Conservation (phyloP, 2,888 invertebrate genomes). For the Bunonema sp. region DNA sequence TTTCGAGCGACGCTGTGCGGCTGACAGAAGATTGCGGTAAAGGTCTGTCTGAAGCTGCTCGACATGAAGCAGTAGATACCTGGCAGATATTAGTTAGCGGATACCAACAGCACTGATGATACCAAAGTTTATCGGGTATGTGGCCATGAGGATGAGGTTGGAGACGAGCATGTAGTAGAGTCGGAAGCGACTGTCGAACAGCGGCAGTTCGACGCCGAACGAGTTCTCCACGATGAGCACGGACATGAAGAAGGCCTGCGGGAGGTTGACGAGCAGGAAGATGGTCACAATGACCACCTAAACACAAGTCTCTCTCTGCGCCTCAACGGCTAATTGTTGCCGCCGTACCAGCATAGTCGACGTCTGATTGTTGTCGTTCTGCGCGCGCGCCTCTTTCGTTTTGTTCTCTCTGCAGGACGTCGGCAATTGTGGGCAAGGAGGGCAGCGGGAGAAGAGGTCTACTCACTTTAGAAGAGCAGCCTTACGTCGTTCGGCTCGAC, state of each 20-base stretch:
- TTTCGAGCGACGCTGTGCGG: background rate
- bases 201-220: constrained; percentile 17
- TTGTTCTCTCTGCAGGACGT: constrained; percentile 31
- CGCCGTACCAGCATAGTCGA: constrained; percentile 48
- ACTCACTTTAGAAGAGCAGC: constrained; percentile 57
- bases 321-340: no score
- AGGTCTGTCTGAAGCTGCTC: constrained; percentile 69
- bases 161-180: constrained; percentile 46
- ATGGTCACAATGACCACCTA: constrained; percentile 47
- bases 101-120: no score
- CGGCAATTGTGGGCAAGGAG: background rate
- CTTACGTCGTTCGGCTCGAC: constrained; percentile 65
- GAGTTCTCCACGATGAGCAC: constrained; percentile 9
- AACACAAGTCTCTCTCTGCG: no score
- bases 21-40: constrained; percentile 59
- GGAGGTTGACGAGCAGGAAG: constrained; percentile 50
- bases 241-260: constrained; percentile 37
- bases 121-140: constrained; percentile 76
- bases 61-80: constrained; percentile 95
- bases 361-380: constrained; percentile 43
- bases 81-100: no score
- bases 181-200: constrained; percentile 27
- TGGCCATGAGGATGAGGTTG: constrained; percentile 70
- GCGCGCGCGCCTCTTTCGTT: constrained; percentile 35
- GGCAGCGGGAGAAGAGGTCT: background rate